Evolutionary conservation across 1,140 invertebrate genomes (phyloP).

Genomic region (Prorops nasuta): DNA sequence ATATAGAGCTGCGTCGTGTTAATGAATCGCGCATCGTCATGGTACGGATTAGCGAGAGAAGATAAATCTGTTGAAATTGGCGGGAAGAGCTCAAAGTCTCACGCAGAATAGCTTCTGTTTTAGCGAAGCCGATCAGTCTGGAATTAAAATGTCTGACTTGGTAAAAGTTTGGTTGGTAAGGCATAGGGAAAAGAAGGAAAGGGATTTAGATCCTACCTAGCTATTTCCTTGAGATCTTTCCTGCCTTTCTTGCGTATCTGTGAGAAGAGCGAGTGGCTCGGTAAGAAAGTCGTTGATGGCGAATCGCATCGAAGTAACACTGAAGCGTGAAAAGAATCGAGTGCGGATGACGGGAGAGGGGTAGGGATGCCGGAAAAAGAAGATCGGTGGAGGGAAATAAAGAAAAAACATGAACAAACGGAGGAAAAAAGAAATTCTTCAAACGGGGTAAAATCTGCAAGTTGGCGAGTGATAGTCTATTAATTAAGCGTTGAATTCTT

Average conservation of each 20-base stretch:
- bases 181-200: conserved; percentile 1
- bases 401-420: background rate
- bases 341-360: no score
- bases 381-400: background rate
- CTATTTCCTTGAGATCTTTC: conserved; percentile 10
- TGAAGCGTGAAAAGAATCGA: no score
- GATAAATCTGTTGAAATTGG: no score
- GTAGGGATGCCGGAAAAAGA: conserved; percentile 1
- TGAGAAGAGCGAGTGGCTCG: background rate
- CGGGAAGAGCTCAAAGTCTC: no score
- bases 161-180: conserved; percentile 10
- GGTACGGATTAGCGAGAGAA: no score
- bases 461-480: background rate
- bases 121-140: no score
- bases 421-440: background rate
- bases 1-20: no score
- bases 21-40: no score
- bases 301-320: no score
- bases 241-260: background rate
- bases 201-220: background rate
- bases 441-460: background rate
- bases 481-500: conserved; percentile 25
- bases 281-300: conserved; percentile 5
- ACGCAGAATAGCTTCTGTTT: no score
- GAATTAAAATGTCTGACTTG: conserved; percentile 18